Conservation (phyloP, 2,888 invertebrate species). For the Campoletis raptor region DNA sequence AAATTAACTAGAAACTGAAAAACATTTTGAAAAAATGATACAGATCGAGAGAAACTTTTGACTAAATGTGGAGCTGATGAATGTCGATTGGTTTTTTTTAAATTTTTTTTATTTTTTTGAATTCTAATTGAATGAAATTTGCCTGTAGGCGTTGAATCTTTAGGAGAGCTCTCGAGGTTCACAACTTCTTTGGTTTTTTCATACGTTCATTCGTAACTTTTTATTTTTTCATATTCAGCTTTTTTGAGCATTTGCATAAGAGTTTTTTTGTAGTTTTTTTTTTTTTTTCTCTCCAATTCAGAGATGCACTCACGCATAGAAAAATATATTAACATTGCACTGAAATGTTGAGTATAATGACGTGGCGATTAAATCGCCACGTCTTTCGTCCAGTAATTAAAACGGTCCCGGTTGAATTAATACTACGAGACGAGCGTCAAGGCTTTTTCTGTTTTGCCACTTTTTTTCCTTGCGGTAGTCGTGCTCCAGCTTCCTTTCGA, state of each 20-base stretch:
- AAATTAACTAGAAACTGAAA: too few relatives aligned
- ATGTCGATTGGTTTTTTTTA: not conserved
- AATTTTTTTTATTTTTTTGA: not conserved
- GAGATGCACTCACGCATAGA: not conserved
- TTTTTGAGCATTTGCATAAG: slow-evolving; percentile 15
- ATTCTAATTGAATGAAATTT: not conserved
- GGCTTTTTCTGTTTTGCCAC: slow-evolving; percentile 17
- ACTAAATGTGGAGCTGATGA: not conserved
- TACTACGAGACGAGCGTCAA: slow-evolving; percentile 39
- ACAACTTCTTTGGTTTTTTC: slow-evolving; percentile 36
- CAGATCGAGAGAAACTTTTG: not conserved
- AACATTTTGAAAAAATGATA: not conserved
- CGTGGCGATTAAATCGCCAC: slow-evolving; percentile 67
- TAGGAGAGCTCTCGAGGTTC: not conserved
- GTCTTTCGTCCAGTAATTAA: slow-evolving; percentile 73
- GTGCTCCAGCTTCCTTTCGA: slow-evolving; percentile 2
- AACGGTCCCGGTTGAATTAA: slow-evolving; percentile 73
- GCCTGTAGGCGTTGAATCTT: slow-evolving; percentile 12
- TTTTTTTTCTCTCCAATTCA: slow-evolving; percentile 25
- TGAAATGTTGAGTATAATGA: slow-evolving; percentile 64
- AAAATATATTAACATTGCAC: slow-evolving; percentile 6
- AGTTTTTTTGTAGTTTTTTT: not conserved
- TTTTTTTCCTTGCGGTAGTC: not conserved
- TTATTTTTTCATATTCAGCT: slow-evolving; percentile 36
- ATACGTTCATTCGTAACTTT: slow-evolving; percentile 54